Conservation (phyloP, 2,113 vertebrate species). For the Colinus virginianus region DNA sequence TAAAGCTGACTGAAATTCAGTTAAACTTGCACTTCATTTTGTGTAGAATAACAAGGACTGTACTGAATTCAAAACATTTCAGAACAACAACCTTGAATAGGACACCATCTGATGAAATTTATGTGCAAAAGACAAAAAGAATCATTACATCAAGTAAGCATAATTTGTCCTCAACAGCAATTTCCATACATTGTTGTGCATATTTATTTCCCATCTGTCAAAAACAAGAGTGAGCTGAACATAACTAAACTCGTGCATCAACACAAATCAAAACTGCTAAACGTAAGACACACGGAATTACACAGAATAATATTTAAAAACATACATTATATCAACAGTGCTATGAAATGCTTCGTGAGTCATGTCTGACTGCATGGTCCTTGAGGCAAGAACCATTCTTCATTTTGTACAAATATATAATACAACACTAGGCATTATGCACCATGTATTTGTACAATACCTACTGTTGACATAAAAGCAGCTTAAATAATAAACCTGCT, state of each 20-base stretch:
- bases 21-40: neutral
- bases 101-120: neutral
- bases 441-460: neutral
- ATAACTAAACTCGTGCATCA: neutral
- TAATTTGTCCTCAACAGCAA: neutral
- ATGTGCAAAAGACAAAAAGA: neutral
- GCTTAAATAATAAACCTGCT: neutral
- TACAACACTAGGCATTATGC: neutral
- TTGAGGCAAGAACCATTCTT: neutral
- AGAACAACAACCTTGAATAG: neutral
- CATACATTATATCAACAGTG: neutral
- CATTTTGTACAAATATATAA: neutral
- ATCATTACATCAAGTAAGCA: neutral
- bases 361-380: neutral
- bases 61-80: neutral
- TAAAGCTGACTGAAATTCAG: neutral
- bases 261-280: neutral
- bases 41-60: neutral
- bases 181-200: neutral
- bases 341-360: neutral
- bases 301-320: neutral
- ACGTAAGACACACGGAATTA: neutral
- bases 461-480: neutral
- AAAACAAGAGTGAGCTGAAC: neutral
- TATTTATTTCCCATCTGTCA: neutral